A percentile compares a stretch with the other conserved stretches of the same genome.
Conservation (phyloP, 2,797 vertebrate species). For the Coilia nasus region DNA sequence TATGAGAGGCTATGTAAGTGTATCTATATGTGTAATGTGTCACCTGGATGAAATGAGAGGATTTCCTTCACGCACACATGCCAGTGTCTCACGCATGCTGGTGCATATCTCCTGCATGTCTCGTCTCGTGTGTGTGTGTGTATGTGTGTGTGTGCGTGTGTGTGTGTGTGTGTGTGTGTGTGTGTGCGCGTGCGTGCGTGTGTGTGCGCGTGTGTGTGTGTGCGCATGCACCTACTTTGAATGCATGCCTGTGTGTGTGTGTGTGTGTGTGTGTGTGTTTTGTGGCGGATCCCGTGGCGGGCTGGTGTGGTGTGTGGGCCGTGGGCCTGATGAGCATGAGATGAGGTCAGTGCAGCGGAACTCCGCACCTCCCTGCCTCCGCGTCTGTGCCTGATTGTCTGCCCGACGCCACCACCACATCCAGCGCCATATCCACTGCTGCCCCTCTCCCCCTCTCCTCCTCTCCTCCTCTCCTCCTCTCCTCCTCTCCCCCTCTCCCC, state of each 20-base stretch:
- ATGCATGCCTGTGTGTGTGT: background rate
- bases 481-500: no score
- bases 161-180: background rate
- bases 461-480: no score
- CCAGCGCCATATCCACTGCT: no score
- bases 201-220: background rate
- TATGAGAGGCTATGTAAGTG: background rate
- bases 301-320: background rate
- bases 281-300: background rate
- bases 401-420: background rate
- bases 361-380: background rate
- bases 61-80: background rate
- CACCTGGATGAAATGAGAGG: slow-evolving; percentile 47
- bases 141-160: background rate
- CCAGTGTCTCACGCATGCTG: background rate
- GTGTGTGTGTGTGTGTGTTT: slow-evolving; percentile 1
- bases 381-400: slow-evolving; percentile 36
- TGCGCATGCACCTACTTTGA: background rate
- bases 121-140: background rate
- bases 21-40: slow-evolving; percentile 62
- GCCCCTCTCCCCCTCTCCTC: no score
- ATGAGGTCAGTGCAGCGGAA: slow-evolving; percentile 45
- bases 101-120: background rate
- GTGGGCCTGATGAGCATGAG: slow-evolving; percentile 37
- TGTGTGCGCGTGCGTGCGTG: background rate